phyloP scores from a whole-genome alignment of 2,113 vertebrate genomes.

The Cisticola juncidis region DNA sequence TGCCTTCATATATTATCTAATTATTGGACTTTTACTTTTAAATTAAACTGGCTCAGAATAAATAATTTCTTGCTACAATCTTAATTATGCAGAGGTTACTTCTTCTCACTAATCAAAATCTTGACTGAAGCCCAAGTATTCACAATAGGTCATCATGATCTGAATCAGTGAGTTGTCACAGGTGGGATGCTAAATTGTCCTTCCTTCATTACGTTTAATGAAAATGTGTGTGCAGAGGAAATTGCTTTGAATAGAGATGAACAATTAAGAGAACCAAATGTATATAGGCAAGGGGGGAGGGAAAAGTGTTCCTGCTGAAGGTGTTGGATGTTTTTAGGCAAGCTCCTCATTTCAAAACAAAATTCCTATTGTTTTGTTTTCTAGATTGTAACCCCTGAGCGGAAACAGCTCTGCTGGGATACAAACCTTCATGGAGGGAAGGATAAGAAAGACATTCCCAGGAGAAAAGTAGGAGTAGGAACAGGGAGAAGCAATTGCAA shows the following conservation, averaged over 20 bases:
- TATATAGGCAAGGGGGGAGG: neutral
- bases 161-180: constrained; percentile 56
- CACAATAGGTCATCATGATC: constrained; percentile 47
- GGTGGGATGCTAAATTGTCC: constrained; percentile 55
- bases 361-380: neutral
- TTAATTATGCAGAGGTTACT: constrained; percentile 51
- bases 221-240: constrained; percentile 7
- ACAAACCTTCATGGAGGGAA: neutral
- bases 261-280: constrained; percentile 8
- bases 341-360: constrained; percentile 6
- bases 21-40: constrained; percentile 30
- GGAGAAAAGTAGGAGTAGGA: neutral
- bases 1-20: constrained; percentile 12
- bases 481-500: neutral
- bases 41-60: constrained; percentile 29
- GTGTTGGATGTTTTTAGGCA: neutral
- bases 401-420: neutral
- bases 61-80: constrained; percentile 8
- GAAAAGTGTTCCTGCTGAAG: neutral
- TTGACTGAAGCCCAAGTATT: constrained; percentile 45
- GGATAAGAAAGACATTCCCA: neutral
- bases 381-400: neutral
- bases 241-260: constrained; percentile 34
- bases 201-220: constrained; percentile 63
- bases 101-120: constrained; percentile 55